Evolutionary conservation across 2,797 vertebrate species (phyloP).

Genomic region (Galago senegalensis): DNA sequence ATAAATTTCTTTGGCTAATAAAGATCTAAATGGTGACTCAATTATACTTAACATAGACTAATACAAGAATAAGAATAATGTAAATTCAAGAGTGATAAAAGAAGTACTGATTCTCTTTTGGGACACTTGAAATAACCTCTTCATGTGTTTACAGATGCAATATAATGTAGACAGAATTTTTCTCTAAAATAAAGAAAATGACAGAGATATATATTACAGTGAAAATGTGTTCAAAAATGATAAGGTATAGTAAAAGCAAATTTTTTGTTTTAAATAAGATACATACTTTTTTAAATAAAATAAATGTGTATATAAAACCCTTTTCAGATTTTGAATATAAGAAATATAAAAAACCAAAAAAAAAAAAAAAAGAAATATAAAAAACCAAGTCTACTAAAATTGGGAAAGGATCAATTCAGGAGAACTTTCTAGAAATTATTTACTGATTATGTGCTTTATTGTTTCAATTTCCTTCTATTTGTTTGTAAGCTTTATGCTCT

Average conservation of each 20-base stretch:
- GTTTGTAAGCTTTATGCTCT: not conserved
- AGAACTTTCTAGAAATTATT: not conserved
- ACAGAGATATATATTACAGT: not conserved
- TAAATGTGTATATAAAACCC: not conserved
- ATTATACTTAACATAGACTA: not conserved
- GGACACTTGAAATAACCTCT: not conserved
- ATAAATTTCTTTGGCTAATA: not conserved
- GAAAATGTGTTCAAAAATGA: not conserved
- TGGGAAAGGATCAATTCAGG: not conserved
- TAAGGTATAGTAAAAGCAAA: not conserved
- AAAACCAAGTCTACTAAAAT: not conserved
- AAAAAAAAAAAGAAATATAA: not conserved
- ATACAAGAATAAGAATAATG: not conserved
- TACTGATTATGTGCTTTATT: not conserved
- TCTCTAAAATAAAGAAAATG: not conserved
- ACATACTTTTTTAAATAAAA: not conserved
- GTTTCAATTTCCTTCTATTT: not conserved
- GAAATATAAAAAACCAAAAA: constrained; percentile 10
- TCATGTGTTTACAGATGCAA: not conserved
- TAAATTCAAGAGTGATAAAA: not conserved
- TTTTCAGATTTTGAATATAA: not conserved
- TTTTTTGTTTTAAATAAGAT: not conserved
- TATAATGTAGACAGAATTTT: not conserved
- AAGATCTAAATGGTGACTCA: not conserved
- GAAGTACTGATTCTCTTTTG: not conserved